phyloP scores from a whole-genome alignment of 2,888 invertebrate species.

The Drosophila longiperda region DNA sequence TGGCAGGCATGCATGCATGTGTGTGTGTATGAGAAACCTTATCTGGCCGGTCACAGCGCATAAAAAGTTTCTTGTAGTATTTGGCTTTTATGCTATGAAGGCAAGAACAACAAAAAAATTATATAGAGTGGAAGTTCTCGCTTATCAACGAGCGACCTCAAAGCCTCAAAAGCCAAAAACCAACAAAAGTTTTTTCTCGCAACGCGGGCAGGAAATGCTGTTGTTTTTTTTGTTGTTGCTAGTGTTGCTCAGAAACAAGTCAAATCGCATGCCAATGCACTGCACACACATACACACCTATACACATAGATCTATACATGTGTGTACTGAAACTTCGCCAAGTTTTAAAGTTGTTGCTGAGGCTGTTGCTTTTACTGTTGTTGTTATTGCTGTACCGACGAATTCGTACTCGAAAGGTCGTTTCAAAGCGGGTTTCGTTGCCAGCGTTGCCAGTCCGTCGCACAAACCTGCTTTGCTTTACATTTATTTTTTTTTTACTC shows the following conservation, averaged over 20 bases:
- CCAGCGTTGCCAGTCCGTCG: constrained; percentile 81
- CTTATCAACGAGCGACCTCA: constrained; percentile 74
- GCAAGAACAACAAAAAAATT: constrained; percentile 41
- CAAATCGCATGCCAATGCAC: constrained; percentile 80
- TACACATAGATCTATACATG: constrained; percentile 5
- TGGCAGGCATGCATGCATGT: background rate
- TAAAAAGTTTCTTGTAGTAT: constrained; percentile 50
- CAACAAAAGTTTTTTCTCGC: constrained; percentile 65
- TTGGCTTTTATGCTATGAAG: constrained; percentile 63
- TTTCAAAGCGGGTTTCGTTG: constrained; percentile 82
- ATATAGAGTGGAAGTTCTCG: constrained; percentile 39
- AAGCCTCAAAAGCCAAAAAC: constrained; percentile 70
- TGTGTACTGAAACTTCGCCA: constrained; percentile 59
- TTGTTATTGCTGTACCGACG: constrained; percentile 74
- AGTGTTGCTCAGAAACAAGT: constrained; percentile 68
- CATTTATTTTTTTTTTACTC: constrained; percentile 68
- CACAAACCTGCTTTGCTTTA: constrained; percentile 78
- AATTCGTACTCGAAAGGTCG: constrained; percentile 84
- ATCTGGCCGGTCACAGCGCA: constrained; percentile 49
- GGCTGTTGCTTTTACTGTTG: constrained; percentile 68
- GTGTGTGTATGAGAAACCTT: constrained; percentile 36
- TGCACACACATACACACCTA: constrained; percentile 39
- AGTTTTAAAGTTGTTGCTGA: constrained; percentile 74
- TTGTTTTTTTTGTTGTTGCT: constrained; percentile 43
- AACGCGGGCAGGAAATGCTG: constrained; percentile 68